Percentiles rank a stretch among this genome's conserved stretches.
These are phyloP conservation scores for Lottia scabra DNA, from an alignment of 2,888 invertebrate species.

Conservation along the genomic window DNA sequence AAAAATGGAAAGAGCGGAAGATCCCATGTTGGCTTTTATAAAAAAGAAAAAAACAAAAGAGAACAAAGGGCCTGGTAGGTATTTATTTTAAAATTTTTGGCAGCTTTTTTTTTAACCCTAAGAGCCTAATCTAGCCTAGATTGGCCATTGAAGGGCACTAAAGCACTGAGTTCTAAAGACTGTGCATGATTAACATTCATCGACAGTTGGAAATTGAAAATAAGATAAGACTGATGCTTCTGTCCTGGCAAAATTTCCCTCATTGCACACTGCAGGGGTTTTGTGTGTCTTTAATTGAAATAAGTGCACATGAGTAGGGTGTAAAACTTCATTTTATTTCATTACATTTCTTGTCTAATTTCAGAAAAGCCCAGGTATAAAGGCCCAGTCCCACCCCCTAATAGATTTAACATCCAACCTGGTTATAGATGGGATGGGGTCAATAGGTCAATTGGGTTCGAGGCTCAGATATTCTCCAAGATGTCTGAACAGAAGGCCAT, in stretches of 20 bases:
- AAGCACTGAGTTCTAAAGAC: no score
- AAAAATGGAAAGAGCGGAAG: conserved; percentile 79
- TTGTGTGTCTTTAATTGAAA: no score
- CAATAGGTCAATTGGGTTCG: conserved; percentile 96
- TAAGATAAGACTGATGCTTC: no score
- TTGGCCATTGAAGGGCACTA: no score
- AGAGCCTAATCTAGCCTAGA: no score
- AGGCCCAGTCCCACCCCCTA: conserved; percentile 86
- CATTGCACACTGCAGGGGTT: no score
- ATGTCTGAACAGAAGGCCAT: conserved; percentile 74
- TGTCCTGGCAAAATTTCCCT: no score
- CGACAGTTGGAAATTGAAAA: no score
- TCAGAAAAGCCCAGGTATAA: conserved; percentile 75
- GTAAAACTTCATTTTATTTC: neutral
- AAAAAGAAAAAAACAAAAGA: conserved; percentile 73
- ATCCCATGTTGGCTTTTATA: conserved; percentile 94
- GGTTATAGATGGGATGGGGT: conserved; percentile 99
- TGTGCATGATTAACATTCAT: no score
- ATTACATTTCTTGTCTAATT: conserved; percentile 17
- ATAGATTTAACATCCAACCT: conserved; percentile 90
- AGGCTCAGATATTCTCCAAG: conserved; percentile 82
- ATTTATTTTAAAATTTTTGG: no score
- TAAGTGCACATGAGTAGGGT: no score
- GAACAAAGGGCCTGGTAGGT: conserved; percentile 23
- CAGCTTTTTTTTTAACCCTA: no score